These are phyloP conservation scores for Luperina nickerlii DNA, from an alignment of 2,888 invertebrate species.

Conservation along the genomic window DNA sequence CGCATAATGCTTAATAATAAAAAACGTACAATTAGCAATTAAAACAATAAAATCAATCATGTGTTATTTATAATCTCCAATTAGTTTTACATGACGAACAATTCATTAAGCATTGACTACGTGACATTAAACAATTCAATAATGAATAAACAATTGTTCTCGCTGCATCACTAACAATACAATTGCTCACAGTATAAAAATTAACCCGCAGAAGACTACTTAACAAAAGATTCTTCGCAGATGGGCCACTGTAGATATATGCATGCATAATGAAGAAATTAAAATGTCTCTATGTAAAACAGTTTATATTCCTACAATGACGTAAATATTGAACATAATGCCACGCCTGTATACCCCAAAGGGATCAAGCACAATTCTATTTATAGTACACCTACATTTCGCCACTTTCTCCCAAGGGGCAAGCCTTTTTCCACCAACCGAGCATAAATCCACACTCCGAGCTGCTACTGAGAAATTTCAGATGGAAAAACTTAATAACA, in stretches of 20 bases:
- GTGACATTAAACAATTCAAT: neutral
- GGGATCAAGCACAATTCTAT: too few relatives aligned
- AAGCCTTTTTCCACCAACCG: neutral
- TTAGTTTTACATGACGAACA: conserved; percentile 26
- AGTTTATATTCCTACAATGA: neutral
- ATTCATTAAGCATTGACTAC: conserved; percentile 16
- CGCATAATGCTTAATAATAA: neutral
- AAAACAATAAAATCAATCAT: neutral
- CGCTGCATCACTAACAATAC: neutral
- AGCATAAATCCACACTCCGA: neutral
- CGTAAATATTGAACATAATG: neutral
- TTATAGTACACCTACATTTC: neutral
- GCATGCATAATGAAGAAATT: too few relatives aligned
- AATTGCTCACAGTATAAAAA: conserved; percentile 3
- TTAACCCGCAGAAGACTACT: neutral
- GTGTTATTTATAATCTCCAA: conserved; percentile 21
- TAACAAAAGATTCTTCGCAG: neutral
- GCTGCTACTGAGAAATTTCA: too few relatives aligned
- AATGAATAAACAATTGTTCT: conserved; percentile 15
- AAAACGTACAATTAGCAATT: neutral
- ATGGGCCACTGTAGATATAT: neutral
- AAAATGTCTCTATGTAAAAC: too few relatives aligned
- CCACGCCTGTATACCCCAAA: too few relatives aligned
- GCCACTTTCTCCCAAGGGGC: neutral
- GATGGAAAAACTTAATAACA: too few relatives aligned